Conservation (phyloP, 2,888 invertebrate genomes). For the Melanostoma mellinum region DNA sequence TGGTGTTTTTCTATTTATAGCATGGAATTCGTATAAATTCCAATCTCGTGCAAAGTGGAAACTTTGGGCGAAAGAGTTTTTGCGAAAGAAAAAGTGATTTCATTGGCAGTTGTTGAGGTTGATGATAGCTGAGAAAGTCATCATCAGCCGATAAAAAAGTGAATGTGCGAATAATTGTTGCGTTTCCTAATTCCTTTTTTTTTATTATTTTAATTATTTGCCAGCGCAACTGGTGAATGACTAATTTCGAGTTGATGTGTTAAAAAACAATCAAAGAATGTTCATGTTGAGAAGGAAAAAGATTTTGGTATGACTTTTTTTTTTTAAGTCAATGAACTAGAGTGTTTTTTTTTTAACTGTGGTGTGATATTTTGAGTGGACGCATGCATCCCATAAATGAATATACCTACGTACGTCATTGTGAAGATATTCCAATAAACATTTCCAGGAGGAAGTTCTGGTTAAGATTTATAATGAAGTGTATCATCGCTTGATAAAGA, state of each 20-base stretch:
- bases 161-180: background rate
- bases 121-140: background rate
- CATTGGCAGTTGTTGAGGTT: background rate
- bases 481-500: too few relatives aligned
- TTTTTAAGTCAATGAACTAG: conserved; percentile 30
- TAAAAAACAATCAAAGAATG: too few relatives aligned
- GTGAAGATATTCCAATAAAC: conserved; percentile 1
- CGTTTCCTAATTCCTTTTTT: too few relatives aligned
- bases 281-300: too few relatives aligned
- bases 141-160: conserved; percentile 1
- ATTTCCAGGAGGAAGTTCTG: too few relatives aligned
- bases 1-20: conserved; percentile 44
- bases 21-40: conserved; percentile 46
- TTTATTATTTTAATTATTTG: too few relatives aligned
- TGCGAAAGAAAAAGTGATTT: conserved; percentile 9
- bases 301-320: background rate
- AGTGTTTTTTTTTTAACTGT: background rate
- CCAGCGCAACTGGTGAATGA: too few relatives aligned
- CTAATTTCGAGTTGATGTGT: too few relatives aligned
- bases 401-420: too few relatives aligned
- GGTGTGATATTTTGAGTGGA: too few relatives aligned
- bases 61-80: background rate
- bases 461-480: too few relatives aligned
- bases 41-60: conserved; percentile 34
- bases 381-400: too few relatives aligned